These are phyloP conservation scores for Anthophora plumipes DNA, from an alignment of 2,888 invertebrate species.

Conservation along the genomic window DNA sequence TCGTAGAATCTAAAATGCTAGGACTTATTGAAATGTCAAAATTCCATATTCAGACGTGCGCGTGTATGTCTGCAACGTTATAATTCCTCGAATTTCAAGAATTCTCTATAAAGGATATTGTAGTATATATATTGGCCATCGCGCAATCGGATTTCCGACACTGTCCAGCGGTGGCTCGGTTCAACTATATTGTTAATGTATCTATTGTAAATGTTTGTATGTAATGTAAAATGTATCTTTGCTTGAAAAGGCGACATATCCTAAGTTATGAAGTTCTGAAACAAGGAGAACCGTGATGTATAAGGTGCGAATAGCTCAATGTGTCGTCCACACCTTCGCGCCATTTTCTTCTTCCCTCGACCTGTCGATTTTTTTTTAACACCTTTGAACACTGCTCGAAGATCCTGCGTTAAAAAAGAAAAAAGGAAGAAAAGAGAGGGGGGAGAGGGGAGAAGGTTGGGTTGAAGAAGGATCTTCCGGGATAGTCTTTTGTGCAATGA, in stretches of 20 bases:
- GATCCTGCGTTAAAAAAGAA: background rate
- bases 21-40: background rate
- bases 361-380: background rate
- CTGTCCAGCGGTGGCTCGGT: conserved; percentile 63
- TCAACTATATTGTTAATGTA: conserved; percentile 77
- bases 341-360: conserved; percentile 31
- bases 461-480: background rate
- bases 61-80: no score
- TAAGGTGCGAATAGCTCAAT: conserved; percentile 48
- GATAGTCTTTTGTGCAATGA: conserved; percentile 15
- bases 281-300: conserved; percentile 36
- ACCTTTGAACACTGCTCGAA: background rate
- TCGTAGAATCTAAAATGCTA: background rate
- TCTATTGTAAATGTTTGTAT: conserved; percentile 84
- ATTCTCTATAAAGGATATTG: no score
- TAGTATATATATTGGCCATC: no score
- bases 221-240: conserved; percentile 83
- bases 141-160: conserved; percentile 30
- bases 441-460: no score
- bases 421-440: no score
- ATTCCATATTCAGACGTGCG: no score
- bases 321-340: conserved; percentile 36
- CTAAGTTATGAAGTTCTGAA: conserved; percentile 77
- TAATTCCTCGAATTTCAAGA: no score
- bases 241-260: conserved; percentile 82